phyloP scores from a whole-genome alignment of 2,113 vertebrate genomes.

The Lonchura striata region DNA sequence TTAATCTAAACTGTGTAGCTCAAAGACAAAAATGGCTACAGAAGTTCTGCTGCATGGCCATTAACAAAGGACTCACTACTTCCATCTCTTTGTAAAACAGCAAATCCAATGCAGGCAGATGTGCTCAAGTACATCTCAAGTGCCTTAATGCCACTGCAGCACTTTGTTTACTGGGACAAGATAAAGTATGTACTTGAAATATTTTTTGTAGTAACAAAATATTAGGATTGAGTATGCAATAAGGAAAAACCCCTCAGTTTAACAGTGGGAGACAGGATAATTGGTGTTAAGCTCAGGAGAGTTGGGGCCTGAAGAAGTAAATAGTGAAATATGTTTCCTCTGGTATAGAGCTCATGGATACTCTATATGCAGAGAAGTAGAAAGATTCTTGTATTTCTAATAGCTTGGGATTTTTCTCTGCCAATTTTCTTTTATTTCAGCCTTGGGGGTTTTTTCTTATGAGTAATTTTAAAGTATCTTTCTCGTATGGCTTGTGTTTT shows the following conservation, averaged over 20 bases:
- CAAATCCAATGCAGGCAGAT: not conserved
- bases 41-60: not conserved
- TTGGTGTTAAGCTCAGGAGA: not conserved
- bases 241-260: not conserved
- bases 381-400: not conserved
- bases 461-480: not conserved
- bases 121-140: not conserved
- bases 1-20: not conserved
- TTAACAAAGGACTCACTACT: not conserved
- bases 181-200: not conserved
- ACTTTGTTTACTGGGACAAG: not conserved
- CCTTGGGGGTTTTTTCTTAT: not conserved
- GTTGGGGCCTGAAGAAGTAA: not conserved
- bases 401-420: not conserved
- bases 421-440: not conserved
- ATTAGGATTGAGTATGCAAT: not conserved
- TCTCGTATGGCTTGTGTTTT: not conserved
- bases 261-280: not conserved
- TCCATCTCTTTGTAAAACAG: not conserved
- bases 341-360: not conserved
- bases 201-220: not conserved
- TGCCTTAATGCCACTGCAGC: rapidly evolving
- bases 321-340: not conserved
- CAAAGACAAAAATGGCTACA: not conserved
- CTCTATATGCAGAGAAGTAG: not conserved